Base-by-base conservation (phyloP, 2,113 vertebrate genomes). In the Eulemur macaco region DNA sequence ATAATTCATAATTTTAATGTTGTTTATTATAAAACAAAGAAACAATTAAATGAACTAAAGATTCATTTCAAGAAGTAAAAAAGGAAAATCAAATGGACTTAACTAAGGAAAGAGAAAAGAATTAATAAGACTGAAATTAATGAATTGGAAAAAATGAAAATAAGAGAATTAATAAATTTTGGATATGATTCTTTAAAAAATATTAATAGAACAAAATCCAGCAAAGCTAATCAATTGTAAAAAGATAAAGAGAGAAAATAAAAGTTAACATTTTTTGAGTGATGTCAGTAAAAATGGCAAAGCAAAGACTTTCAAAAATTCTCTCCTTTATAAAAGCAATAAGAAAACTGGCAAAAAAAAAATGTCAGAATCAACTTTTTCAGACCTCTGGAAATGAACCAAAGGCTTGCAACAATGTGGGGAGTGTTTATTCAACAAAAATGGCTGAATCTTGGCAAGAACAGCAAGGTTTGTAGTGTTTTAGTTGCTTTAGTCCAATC, bases 1-100 rank as follows among this genome's bases (percentile, higher is more conserved):
- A 90, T 58, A 86, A 95, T 86, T 74, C 50, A 86, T 76, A 76
- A 50, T 91, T 86, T 94, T 92, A 96, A 74, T 52, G 29, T 68
- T 94, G 56, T 56, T 84, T 82, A 31, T 45, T 89, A 80, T 52
- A 27, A 91, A 95, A 86, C 66, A 91, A 68, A 68, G 31, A 85
- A 73, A 78, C 12, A 71, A 96, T 77, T 81, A 80, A 91, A 76
- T 52, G 34, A 95, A 47, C n/a, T 63, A 45, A 69, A 60, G 17
- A 11, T 88, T 89, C 54, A 91, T 82, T 86, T 89, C 56, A 86
- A 54, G 54, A 93, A 82, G 21, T 47, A 21, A 76, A 81, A 80
- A 81, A 45, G 77, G 39, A 78, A 76, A 97, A 47, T 42, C 69
- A 94, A 74, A 56, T 58, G 25, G 23, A 60, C 27, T 69, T 87